Percentiles rank a stretch among this genome's conserved stretches.
Evolutionary conservation across 2,797 vertebrate species (phyloP).

Genomic region (Enteromius viviparus): DNA sequence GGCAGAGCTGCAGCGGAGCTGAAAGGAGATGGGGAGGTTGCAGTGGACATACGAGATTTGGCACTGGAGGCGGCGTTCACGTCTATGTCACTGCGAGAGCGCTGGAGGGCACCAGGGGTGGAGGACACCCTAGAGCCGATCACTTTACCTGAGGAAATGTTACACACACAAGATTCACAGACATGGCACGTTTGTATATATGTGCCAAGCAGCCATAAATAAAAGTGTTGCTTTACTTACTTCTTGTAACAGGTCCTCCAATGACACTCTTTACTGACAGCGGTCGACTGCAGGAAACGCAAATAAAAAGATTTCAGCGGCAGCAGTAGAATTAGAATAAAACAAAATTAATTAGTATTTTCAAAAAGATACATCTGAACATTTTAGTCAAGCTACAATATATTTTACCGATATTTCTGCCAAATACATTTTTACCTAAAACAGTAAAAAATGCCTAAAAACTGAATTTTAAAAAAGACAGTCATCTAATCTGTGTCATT

Average conservation of each 20-base stretch:
- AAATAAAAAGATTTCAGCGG: conserved; percentile 4
- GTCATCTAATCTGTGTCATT: neutral
- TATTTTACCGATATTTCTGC: neutral
- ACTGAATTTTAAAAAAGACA: neutral
- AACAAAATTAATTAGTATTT: neutral
- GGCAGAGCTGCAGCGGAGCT: conserved; percentile 91
- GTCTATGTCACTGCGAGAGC: conserved; percentile 95
- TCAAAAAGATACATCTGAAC: neutral
- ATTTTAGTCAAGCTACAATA: neutral
- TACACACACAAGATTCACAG: conserved; percentile 6
- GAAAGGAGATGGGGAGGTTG: conserved; percentile 85
- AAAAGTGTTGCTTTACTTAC: conserved; percentile 74
- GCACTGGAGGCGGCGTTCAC: conserved; percentile 95
- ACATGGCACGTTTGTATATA: neutral
- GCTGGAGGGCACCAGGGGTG: conserved; percentile 90
- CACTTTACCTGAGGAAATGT: conserved; percentile 82
- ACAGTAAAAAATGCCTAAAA: neutral
- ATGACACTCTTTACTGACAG: conserved; percentile 92
- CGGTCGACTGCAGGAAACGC: conserved; percentile 80
- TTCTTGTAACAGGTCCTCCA: conserved; percentile 89
- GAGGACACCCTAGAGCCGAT: conserved; percentile 84
- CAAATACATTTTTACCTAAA: neutral
- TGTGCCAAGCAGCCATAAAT: neutral
- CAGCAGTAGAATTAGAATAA: neutral
- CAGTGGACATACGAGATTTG: conserved; percentile 89